phyloP scores from a whole-genome alignment of 2,797 vertebrate genomes.

The Dicrostonyx torquatus region DNA sequence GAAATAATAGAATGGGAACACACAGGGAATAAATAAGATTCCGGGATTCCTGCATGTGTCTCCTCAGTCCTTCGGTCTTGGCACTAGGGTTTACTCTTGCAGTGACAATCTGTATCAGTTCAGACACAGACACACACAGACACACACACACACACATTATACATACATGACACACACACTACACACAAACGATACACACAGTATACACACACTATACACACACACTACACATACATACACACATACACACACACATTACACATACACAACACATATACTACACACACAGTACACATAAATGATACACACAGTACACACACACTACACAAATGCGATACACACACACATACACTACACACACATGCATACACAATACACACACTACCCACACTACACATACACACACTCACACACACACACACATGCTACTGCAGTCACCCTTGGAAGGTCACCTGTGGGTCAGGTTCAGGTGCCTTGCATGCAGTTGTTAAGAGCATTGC shows the following conservation, averaged over 20 bases:
- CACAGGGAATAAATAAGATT: neutral
- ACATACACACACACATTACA: too few species aligned
- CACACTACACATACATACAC: too few species aligned
- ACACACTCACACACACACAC: neutral
- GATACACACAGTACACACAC: too few species aligned
- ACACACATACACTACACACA: too few species aligned
- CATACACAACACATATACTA: too few species aligned
- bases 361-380: neutral
- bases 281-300: too few species aligned
- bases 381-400: neutral
- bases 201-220: too few species aligned
- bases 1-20: neutral
- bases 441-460: neutral
- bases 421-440: neutral
- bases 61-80: neutral
- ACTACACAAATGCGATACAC: too few species aligned
- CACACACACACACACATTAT: neutral
- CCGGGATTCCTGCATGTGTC: neutral
- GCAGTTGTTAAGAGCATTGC: neutral
- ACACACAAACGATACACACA: too few species aligned
- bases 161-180: too few species aligned
- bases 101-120: neutral
- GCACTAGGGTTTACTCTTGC: neutral
- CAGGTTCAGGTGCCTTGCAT: neutral
- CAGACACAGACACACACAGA: neutral